Evolutionary conservation across 2,888 invertebrate species (phyloP), one percentile per base, ranked within the genome.

Genomic region (Phania funesta): DNA sequence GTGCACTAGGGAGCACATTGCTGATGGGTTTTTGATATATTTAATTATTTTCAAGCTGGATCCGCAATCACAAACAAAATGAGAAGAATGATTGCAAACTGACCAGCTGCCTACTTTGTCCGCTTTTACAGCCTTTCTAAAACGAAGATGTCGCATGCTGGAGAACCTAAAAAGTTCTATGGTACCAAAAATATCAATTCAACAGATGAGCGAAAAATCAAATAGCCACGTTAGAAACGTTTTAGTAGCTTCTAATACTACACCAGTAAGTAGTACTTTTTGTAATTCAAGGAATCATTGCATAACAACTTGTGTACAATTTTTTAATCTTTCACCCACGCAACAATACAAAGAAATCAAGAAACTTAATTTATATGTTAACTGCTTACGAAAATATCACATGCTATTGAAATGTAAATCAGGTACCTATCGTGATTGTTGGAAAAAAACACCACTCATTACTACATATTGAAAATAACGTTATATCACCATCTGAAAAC

Each of bases 381-480:
- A 85, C 20, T 85, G 84, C 13, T 56, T 83, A 9, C 54, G 68
- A 16, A 71, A 70, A 11, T 83, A 84, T 1, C 83, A 84, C 67
- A 32, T 62, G 11, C 11, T 81, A 32, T 50, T 74, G 29, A 77
- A 68, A n/a, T 84, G 83, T 44, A 84, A 71, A 20, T 81, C 76
- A 6, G 64, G 74, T 41, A 50, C 54, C 5, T 84, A 78, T 62
- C 77, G 75, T 18, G 56, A 79, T 48, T 84, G 84, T 9, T 22
- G 64, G 9, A 46, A 71, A 16, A n/a, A 85, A 81, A 11, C 80
- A 84, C 60, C 74, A 84, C 16, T 68, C 79, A 6, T 22, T 85
- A 5, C 29, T 84, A 5, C 84, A 84, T 22, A 79, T 84, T 16
- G 38, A 62, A 6, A 18, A 52, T 4, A 65, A 38, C 3, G 22